Evolutionary conservation across 2,797 vertebrate genomes (phyloP), one percentile per base, ranked within the genome.

Genomic region (Sphaeramia orbicularis): DNA sequence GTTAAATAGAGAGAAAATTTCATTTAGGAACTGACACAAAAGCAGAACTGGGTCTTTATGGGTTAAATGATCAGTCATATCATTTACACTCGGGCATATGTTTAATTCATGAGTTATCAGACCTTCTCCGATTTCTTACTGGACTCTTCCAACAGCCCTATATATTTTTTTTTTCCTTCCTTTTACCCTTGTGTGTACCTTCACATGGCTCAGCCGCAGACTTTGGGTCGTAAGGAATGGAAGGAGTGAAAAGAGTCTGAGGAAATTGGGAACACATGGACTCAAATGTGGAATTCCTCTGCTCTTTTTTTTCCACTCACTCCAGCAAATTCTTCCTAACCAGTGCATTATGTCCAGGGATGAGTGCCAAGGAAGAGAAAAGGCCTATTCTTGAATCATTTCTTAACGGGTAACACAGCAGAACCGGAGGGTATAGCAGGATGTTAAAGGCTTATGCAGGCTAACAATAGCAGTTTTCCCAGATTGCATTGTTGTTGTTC

Each of bases 241-340:
- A 78, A 65, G 75, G 51, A 65, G 72, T 50, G 54, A 63, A 69
- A 62, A 36, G 69, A 82, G 77, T 67, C 74, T 54, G 72, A 87
- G 90, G 89, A 91, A 93, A 93, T 92, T 84, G 84, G 86, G 79
- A 94, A 92, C 92, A 91, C 82, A 91, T 92, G 91, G 81, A 81
- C 76, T 24, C 66, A 12, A 91, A 89, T 85, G 74, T 76, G 77
- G 65, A 87, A 91, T 89, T 88, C 77, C 62, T 81, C n/a, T n/a
- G n/a, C n/a, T 79, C 86, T 83, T 36, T 59, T 37, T 78, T 82
- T 82, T 86, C 86, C 78, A 76, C 86, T 76, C 66, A 74, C 78
- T 74, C 62, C 48, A 78, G 83, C 76, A 87, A 71, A 91, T 89
- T 86, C 64, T 80, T 57, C 38, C 52, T 78, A 88, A 85, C 80